Evolutionary conservation across 1,140 invertebrate genomes (phyloP).

Genomic region (Musca domestica): DNA sequence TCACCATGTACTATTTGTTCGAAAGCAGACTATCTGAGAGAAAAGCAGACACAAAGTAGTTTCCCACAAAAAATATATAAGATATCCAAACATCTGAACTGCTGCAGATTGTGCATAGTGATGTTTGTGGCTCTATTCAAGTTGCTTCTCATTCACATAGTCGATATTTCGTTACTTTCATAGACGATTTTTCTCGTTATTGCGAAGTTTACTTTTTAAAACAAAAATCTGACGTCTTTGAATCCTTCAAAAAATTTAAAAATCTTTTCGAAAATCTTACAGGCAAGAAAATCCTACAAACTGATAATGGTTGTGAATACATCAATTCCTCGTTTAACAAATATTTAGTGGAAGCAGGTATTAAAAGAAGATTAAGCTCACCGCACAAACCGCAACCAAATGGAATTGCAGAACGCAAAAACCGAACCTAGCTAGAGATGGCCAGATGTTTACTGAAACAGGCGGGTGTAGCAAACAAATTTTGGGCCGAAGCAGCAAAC

Average conservation of each 20-base stretch:
- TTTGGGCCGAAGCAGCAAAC: too few species aligned
- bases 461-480: conserved; percentile 21
- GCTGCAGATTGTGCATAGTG: conserved; percentile 37
- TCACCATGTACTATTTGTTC: too few species aligned
- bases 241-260: conserved; percentile 23
- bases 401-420: too few species aligned
- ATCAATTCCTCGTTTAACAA: conserved; percentile 29
- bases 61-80: too few species aligned
- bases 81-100: not conserved
- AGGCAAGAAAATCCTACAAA: conserved; percentile 14
- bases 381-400: conserved; percentile 46
- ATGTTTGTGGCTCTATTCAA: too few species aligned
- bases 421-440: not conserved
- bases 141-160: conserved; percentile 37
- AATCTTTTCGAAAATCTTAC: conserved; percentile 15
- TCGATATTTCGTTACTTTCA: conserved; percentile 50
- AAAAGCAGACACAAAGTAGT: too few species aligned
- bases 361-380: conserved; percentile 30
- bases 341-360: conserved; percentile 30
- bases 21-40: too few species aligned
- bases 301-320: conserved; percentile 44
- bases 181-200: conserved; percentile 43
- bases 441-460: conserved; percentile 32
- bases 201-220: conserved; percentile 43
- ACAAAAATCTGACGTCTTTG: conserved; percentile 27